Evolutionary conservation across 2,797 vertebrate genomes (phyloP).

Genomic region (Zenarchopterus dispar): DNA sequence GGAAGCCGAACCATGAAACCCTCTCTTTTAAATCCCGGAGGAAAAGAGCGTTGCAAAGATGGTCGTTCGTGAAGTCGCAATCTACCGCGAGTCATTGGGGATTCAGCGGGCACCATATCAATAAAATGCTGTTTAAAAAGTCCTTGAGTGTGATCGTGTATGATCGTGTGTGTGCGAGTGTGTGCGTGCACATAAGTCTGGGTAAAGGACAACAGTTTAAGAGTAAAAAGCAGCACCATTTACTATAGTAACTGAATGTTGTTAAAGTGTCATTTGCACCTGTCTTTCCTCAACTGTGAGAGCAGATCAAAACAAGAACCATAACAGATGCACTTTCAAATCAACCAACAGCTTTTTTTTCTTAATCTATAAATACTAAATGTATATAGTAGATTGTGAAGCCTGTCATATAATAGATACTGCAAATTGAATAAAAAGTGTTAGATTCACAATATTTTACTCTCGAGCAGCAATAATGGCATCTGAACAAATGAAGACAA

Average conservation of each 20-base stretch:
- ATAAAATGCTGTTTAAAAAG: conserved; percentile 83
- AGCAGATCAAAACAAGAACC: conserved; percentile 74
- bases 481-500: conserved; percentile 47
- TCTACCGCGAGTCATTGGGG: conserved; percentile 70
- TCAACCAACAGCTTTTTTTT: conserved; percentile 55
- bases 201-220: conserved; percentile 82
- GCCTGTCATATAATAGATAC: conserved; percentile 55
- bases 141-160: conserved; percentile 76
- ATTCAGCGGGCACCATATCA: conserved; percentile 77
- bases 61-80: conserved; percentile 75
- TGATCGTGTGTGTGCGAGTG: conserved; percentile 70
- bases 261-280: conserved; percentile 86
- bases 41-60: conserved; percentile 75
- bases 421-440: conserved; percentile 58
- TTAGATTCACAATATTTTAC: conserved; percentile 60
- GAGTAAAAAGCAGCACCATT: conserved; percentile 89
- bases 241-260: conserved; percentile 84
- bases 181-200: conserved; percentile 79
- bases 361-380: conserved; percentile 56
- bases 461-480: conserved; percentile 41
- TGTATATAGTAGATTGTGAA: conserved; percentile 60
- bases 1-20: conserved; percentile 34
- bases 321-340: conserved; percentile 55
- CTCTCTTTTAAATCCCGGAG: conserved; percentile 53
- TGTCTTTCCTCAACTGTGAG: conserved; percentile 80